These are phyloP conservation scores for Lontra canadensis DNA, from an alignment of 2,113 vertebrate species.

Conservation along the genomic window DNA sequence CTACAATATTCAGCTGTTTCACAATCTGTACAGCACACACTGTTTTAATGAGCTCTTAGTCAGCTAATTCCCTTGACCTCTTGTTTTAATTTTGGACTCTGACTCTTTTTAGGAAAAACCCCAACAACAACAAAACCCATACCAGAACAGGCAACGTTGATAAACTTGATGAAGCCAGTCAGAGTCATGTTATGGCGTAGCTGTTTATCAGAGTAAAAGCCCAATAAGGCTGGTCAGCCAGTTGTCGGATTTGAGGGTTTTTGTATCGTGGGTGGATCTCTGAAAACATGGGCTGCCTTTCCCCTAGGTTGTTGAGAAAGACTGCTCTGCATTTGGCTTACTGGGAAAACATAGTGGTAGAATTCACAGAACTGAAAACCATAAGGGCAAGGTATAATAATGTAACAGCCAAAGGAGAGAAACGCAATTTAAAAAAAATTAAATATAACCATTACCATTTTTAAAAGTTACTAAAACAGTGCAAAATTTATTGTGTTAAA, in stretches of 20 bases:
- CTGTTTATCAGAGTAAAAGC: background rate
- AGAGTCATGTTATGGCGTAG: background rate
- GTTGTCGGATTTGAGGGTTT: background rate
- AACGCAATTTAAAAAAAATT: background rate
- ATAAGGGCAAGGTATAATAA: background rate
- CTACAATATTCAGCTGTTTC: background rate
- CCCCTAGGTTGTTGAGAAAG: background rate
- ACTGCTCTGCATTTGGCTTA: background rate
- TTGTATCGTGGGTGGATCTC: background rate
- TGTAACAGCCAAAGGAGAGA: background rate
- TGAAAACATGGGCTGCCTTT: background rate
- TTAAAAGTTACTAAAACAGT: background rate
- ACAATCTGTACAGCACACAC: background rate
- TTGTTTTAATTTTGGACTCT: slow-evolving; percentile 23
- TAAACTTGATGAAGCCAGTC: background rate
- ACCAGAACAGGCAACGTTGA: background rate
- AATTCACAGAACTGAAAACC: background rate
- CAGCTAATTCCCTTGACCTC: slow-evolving; percentile 39
- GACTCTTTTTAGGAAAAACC: slow-evolving; percentile 63
- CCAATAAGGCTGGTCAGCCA: background rate
- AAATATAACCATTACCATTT: background rate
- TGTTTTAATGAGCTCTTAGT: background rate
- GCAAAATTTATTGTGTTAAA: background rate
- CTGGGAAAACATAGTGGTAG: background rate
- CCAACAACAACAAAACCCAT: slow-evolving; percentile 30